Conservation (phyloP, 1,140 invertebrate species). For the Cherax quadricarinatus region DNA sequence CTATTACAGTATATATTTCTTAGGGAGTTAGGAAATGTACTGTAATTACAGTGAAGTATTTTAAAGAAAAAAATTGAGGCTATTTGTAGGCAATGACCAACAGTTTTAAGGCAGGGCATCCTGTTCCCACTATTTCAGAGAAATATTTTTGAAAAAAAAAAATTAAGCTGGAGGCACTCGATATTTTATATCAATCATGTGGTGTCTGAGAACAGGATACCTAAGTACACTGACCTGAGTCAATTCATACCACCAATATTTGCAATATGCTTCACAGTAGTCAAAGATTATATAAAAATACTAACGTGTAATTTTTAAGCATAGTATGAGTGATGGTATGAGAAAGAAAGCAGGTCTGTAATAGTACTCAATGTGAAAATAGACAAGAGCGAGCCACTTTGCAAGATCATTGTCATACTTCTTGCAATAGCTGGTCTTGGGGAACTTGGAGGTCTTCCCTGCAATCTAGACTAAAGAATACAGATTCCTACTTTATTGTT, state of each 20-base stretch:
- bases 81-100: neutral
- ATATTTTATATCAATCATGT: neutral
- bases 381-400: slow-evolving; percentile 52
- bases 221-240: neutral
- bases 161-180: neutral
- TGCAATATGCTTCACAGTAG: neutral
- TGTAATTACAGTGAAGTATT: neutral
- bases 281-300: neutral
- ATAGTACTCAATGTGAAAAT: slow-evolving; percentile 17
- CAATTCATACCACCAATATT: neutral
- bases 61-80: neutral
- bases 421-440: slow-evolving; percentile 59
- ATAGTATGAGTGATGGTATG: slow-evolving; percentile 10
- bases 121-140: slow-evolving; percentile 16
- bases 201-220: neutral
- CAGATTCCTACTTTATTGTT: neutral
- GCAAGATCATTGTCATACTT: slow-evolving; percentile 62
- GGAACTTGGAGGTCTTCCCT: slow-evolving; percentile 43
- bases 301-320: neutral
- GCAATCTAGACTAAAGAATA: slow-evolving; percentile 42
- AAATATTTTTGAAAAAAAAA: neutral
- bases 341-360: neutral
- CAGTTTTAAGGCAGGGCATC: neutral
- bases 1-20: neutral
- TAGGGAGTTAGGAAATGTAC: neutral